Percentiles rank a stretch among this genome's conserved stretches.
phyloP scores from a whole-genome alignment of 1,140 invertebrate genomes.

The Cyclargus thomasi region DNA sequence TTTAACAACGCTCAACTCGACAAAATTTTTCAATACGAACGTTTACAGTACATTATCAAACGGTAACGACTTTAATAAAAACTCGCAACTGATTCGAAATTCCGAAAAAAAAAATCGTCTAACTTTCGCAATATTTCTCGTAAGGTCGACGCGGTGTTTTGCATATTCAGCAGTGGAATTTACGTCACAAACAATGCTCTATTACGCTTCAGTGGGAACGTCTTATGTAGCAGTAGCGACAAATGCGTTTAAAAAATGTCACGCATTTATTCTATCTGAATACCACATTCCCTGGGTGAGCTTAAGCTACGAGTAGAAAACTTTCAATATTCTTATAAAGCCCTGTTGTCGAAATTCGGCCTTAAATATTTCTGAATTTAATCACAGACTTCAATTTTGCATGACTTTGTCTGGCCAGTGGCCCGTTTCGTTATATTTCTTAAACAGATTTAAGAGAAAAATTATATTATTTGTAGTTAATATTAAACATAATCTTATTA shows the following conservation, averaged over 20 bases:
- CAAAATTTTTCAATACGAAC: slow-evolving; percentile 19
- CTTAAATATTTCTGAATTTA: no score
- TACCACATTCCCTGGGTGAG: neutral
- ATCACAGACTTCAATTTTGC: no score
- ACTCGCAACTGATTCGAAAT: slow-evolving; percentile 49
- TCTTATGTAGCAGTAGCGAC: slow-evolving; percentile 44
- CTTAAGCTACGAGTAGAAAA: no score
- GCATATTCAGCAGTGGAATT: slow-evolving; percentile 65
- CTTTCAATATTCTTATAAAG: no score
- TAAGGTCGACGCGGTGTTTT: slow-evolving; percentile 50
- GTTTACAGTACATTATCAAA: slow-evolving; percentile 26
- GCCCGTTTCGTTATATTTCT: no score
- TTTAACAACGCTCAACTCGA: neutral
- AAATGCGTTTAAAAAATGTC: neutral
- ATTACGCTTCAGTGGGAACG: slow-evolving; percentile 65
- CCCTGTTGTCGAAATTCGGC: no score
- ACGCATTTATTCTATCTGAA: neutral
- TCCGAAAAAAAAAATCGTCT: slow-evolving; percentile 49
- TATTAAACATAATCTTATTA: no score
- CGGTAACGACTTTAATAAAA: slow-evolving; percentile 50
- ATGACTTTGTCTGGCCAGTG: no score
- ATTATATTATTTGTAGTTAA: no score
- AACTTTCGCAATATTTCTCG: slow-evolving; percentile 66
- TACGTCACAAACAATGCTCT: slow-evolving; percentile 66
- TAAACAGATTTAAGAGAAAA: no score